Evolutionary conservation across 2,797 vertebrate species (phyloP), one percentile per base, ranked within the genome.

Genomic region (Cossypha niveicapilla): DNA sequence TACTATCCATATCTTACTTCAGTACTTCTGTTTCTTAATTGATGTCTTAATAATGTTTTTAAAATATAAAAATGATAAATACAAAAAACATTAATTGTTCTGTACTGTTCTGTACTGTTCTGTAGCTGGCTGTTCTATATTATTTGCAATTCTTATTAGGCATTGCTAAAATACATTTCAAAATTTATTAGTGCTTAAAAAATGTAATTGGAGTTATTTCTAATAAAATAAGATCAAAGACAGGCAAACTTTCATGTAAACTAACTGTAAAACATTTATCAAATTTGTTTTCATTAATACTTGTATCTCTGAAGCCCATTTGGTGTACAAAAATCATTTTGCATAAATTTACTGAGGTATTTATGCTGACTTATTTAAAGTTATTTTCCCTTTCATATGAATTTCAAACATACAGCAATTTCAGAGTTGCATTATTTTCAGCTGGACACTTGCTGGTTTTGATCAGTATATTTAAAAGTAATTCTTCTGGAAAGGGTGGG

Each of bases 111-210:
- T 86, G 23, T 88, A 23, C 19, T 90, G 19, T 23, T 62, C 72
- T 22, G 25, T 86, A 95, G 88, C 53, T 93, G 63, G 17, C 78
- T 95, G 25, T 39, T 93, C 93, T 92, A 21, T 94, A 51, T 92
- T 95, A 44, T 87, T 79, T 90, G 54, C 65, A 61, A 4, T 95
- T 77, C 34, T 97, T 76, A 85, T 88, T 95, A 67, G 83, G 48
- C 34, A 78, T 10, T 6, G 18, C 51, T 78, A 65, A 72, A 95
- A 82, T 41, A 24, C 79, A 24, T 88, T 94, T 88, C 65, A 84
- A 86, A 95, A 92, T 93, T 50, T 92, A 50, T 73, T 90, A 79
- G n/a, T 72, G 51, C 84, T 81, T 96, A 89, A 85, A 85, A 88
- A 94, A 81, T 85, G 39, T 79, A 83, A 81, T 83, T 91, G 1